Percentiles rank a stretch among this genome's conserved stretches.
Conservation (phyloP, 92 coral and sea anemone genomes). For the Phenganax stokvisi region DNA sequence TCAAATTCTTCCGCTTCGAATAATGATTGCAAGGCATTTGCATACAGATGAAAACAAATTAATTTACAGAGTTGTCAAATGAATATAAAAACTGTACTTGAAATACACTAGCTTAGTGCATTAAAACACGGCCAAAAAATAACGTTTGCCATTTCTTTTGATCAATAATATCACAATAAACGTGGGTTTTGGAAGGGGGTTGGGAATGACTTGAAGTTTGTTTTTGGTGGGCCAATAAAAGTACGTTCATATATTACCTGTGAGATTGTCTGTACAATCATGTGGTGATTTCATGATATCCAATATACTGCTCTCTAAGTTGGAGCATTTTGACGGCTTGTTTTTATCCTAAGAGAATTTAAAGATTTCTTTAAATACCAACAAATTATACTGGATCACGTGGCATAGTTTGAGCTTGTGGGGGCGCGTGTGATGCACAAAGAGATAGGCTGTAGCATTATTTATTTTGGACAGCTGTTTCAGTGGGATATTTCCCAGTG, state of each 20-base stretch:
- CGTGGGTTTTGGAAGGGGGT: not conserved
- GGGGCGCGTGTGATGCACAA: conserved; percentile 4
- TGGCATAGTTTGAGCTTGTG: conserved; percentile 1
- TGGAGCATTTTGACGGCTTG: conserved; percentile 66
- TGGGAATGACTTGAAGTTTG: not conserved
- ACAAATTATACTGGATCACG: not conserved
- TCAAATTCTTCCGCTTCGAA: not conserved
- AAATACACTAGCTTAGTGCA: not conserved
- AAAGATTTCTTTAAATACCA: not conserved
- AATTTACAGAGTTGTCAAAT: conserved; percentile 26
- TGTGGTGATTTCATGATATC: conserved; percentile 96
- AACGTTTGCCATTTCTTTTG: no score
- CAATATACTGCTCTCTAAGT: conserved; percentile 87
- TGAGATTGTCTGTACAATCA: conserved; percentile 86
- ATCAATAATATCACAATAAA: no score
- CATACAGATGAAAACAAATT: conserved; percentile 31
- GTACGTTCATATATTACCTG: conserved; percentile 48
- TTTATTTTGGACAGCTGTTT: conserved; percentile 41
- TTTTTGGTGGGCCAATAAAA: not conserved
- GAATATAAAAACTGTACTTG: not conserved
- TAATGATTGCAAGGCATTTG: conserved; percentile 22
- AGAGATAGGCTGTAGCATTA: conserved; percentile 22
- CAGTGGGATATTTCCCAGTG: conserved; percentile 26
- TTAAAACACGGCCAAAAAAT: conserved; percentile 5
- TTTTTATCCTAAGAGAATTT: conserved; percentile 23